Percentiles rank a stretch among this genome's conserved stretches.
phyloP scores from a whole-genome alignment of 2,113 vertebrate genomes.

The Spizaetus ornatus region DNA sequence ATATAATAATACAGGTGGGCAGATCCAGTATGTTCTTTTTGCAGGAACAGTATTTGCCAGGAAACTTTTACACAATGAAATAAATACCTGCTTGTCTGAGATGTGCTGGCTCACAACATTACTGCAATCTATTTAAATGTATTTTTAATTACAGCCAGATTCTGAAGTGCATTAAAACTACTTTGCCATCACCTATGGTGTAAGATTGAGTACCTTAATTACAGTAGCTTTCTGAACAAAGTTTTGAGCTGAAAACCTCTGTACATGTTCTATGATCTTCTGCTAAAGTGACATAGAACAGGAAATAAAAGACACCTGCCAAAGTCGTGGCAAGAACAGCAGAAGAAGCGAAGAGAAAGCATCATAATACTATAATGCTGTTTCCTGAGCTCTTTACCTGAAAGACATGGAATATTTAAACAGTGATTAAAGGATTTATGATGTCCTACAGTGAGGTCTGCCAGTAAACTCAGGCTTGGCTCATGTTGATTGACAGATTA shows the following conservation, averaged over 20 bases:
- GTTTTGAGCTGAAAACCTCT: neutral
- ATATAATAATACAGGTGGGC: neutral
- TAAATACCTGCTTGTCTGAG: neutral
- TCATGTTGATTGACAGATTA: neutral
- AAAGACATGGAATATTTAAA: neutral
- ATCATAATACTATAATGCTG: neutral
- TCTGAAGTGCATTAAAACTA: neutral
- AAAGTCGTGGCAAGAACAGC: neutral
- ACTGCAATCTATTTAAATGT: neutral
- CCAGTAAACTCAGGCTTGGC: neutral
- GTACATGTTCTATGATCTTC: fast-evolving
- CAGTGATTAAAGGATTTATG: neutral
- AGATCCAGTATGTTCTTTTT: neutral
- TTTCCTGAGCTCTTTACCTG: neutral
- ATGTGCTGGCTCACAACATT: neutral
- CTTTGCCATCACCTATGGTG: neutral
- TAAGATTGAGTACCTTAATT: neutral
- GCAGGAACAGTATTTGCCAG: neutral
- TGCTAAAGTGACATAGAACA: neutral
- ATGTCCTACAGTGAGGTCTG: neutral
- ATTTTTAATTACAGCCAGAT: neutral
- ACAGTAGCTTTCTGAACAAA: neutral
- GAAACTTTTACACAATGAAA: neutral
- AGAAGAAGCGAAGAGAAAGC: neutral
- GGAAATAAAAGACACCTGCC: neutral